Percentiles rank a stretch among this genome's conserved stretches.
phyloP scores from a whole-genome alignment of 2,113 vertebrate genomes.

The Ammodramus savannarum region DNA sequence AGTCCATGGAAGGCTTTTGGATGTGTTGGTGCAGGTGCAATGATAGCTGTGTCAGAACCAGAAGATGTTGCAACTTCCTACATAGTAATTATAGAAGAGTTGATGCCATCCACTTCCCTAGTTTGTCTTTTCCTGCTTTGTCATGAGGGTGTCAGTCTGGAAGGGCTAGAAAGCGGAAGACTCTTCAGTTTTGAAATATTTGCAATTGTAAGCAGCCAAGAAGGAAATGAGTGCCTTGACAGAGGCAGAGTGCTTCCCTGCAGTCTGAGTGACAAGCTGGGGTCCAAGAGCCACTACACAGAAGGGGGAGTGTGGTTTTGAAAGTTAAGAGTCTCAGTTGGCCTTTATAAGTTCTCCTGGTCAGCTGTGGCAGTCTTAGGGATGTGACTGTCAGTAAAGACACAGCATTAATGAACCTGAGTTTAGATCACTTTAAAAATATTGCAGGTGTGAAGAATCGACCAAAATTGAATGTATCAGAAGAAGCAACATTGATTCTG shows the following conservation, averaged over 20 bases:
- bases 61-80: conserved; percentile 38
- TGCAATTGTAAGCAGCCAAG: background rate
- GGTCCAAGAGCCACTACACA: background rate
- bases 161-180: background rate
- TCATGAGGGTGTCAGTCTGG: background rate
- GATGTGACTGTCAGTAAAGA: background rate
- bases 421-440: background rate
- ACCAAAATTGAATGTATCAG: background rate
- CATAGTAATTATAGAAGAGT: background rate
- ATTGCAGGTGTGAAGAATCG: background rate
- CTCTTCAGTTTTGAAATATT: background rate
- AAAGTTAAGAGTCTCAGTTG: background rate
- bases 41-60: background rate
- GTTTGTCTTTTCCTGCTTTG: conserved; percentile 27
- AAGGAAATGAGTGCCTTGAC: background rate
- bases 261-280: background rate
- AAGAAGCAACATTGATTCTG: background rate
- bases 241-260: background rate
- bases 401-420: background rate
- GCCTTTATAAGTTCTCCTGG: background rate
- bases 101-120: conserved; percentile 20
- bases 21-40: background rate
- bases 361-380: background rate
- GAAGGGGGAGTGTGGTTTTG: background rate
- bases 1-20: background rate